Percentiles rank a stretch among this genome's conserved stretches.
These are phyloP conservation scores for Standfussiana lucernea DNA, from an alignment of 2,888 invertebrate species.

Conservation along the genomic window DNA sequence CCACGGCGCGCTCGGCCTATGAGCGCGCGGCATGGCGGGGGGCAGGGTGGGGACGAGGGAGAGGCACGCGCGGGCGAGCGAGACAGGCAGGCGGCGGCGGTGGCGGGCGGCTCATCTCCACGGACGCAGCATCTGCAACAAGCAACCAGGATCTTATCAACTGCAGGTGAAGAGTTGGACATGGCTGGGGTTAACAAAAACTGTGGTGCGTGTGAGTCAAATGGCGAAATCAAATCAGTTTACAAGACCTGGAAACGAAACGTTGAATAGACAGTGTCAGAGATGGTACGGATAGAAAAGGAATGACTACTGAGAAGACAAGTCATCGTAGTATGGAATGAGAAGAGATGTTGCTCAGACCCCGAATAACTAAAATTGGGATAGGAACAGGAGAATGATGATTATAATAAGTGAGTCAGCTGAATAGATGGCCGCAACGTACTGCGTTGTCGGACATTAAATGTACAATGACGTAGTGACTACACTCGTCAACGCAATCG, in stretches of 20 bases:
- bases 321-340: neutral
- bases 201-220: neutral
- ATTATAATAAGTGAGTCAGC: no score
- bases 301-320: neutral
- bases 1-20: conserved; percentile 48
- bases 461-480: no score
- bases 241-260: neutral
- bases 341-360: neutral
- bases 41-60: conserved; percentile 60
- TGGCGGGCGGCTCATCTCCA: conserved; percentile 75
- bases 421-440: no score
- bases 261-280: neutral
- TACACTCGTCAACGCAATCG: no score
- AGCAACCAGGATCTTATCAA: neutral
- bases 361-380: neutral
- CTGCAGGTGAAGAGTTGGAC: neutral
- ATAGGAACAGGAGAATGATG: neutral
- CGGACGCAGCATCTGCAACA: conserved; percentile 75
- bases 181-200: neutral
- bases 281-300: neutral
- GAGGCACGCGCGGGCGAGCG: conserved; percentile 48
- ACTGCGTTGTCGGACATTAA: no score
- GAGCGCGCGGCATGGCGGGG: conserved; percentile 55
- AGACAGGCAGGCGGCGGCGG: conserved; percentile 59
- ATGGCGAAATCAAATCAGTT: neutral